phyloP scores from a whole-genome alignment of 2,888 invertebrate species.

The Chymomyza caudatula region DNA sequence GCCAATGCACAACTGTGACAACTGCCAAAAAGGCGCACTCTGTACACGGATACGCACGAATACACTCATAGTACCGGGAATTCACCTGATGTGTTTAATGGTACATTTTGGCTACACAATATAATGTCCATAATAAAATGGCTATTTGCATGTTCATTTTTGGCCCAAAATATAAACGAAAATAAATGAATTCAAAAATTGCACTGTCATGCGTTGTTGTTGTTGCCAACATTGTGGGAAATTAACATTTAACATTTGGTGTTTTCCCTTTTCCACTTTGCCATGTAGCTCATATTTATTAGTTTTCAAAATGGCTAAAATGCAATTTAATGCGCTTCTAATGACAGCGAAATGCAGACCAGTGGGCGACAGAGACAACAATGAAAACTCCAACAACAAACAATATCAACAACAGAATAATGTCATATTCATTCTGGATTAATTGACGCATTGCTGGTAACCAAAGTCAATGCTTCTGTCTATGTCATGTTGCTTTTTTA shows the following conservation, averaged over 20 bases:
- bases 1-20: background rate
- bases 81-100: slow-evolving; percentile 11
- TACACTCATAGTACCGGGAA: background rate
- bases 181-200: slow-evolving; percentile 46
- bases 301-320: slow-evolving; percentile 25
- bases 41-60: background rate
- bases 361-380: background rate
- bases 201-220: background rate
- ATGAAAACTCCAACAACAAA: slow-evolving; percentile 15
- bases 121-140: slow-evolving; percentile 69
- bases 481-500: background rate
- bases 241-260: slow-evolving; percentile 52
- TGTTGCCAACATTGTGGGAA: slow-evolving; percentile 24
- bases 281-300: background rate
- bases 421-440: slow-evolving; percentile 24
- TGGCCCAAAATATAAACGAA: slow-evolving; percentile 34
- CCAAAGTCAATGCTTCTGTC: background rate
- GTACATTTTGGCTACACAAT: slow-evolving; percentile 49
- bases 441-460: slow-evolving; percentile 21
- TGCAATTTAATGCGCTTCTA: slow-evolving; percentile 38
- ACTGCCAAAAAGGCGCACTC: background rate
- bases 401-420: background rate
- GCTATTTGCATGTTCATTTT: slow-evolving; percentile 63
- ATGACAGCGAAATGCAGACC: slow-evolving; percentile 19
- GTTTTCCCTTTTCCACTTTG: background rate